Evolutionary conservation across 1,140 invertebrate genomes (phyloP), one percentile per base, ranked within the genome.

Genomic region (Drosophila navojoa): DNA sequence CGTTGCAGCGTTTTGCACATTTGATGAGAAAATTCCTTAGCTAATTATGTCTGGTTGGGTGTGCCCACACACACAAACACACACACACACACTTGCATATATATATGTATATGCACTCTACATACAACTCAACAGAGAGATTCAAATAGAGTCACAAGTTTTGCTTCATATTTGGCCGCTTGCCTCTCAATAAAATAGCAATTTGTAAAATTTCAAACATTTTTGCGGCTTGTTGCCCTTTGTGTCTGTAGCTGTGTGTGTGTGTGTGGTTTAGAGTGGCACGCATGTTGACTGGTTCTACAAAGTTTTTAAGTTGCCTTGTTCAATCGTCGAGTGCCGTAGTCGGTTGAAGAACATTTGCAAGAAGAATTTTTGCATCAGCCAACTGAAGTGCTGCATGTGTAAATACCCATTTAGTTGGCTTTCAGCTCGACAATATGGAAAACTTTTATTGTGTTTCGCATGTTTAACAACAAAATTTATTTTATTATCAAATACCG

Each of bases 11-110:
- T 75, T 84, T 86, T 81, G 64, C 81, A 81, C 81, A 84, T 85
- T 85, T 86, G 81, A 85, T 85, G 81, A 80, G 75, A 85, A 85
- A 86, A 85, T 87, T 85, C 78, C 78, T 81, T 67, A 54, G 67
- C 82, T 85, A 87, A 85, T 85, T 85, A 85, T 78, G 71, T 81
- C 78, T 85, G 77, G 58, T 86, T 81, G 74, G 81, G 69, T 81
- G 75, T 85, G 47, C 77, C 55, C 42, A 85, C 60, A 76, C 76
- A 60, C 49, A 55, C 38, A 70, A 27, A 53, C 40, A 62, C 53
- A 40, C 45, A 40, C 22, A 76, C 76, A 60, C 42, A 55, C 29
- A 70, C 27, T 47, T 38, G 55, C 49, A 55, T 29, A 70, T 27
- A 53, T 42, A 59, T 40, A 40, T 29, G 40, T 22, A 44, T 16